Evolutionary conservation across 2,113 vertebrate genomes (phyloP), one percentile per base, ranked within the genome.

Genomic region (Sclerurus mexicanus): DNA sequence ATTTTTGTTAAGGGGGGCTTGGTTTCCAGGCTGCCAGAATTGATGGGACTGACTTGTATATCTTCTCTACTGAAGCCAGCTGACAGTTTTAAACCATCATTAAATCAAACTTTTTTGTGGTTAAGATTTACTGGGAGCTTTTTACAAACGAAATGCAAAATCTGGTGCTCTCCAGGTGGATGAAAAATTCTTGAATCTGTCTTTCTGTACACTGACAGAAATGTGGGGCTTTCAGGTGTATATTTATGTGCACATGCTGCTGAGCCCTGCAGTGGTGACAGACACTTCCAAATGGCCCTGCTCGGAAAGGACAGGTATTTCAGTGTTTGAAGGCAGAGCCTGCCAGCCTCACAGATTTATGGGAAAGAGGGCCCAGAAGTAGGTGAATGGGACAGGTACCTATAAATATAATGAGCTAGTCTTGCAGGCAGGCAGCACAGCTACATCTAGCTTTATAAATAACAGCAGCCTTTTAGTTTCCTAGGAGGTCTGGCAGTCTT

Each of bases 401-500:
- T 87, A 68, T 92, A 94, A 93, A 88, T 88, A 74, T 46, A 77
- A 77, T 53, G 55, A 81, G 68, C 92, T 58, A n/a, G 64, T 68
- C 76, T 81, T 75, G 52, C 56, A 72, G 3, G 1, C 59, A 67
- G 89, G 3, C 59, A 67, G 93, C 55, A 50, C 39, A 91, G 63
- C 86, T 88, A 39, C 46, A 30, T 92, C 72, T 53, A 80, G 92
- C 60, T 86, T 90, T 96, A 94, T 81, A 96, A 95, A 92, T 86
- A 96, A 96, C 90, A 90, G 75, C 92, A 93, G 79, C 90, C 67
- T 79, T 64, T 84, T 92, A 82, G 83, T 95, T 91, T 96, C 95
- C 90, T 94, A 92, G 94, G 93, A 94, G 92, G 95, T 95, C 90
- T 97, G 89, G 89, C 90, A 97, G 60, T 23, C 68, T 88, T 89